Evolutionary conservation across 1,140 invertebrate genomes (phyloP).

Genomic region (Diprion similis): DNA sequence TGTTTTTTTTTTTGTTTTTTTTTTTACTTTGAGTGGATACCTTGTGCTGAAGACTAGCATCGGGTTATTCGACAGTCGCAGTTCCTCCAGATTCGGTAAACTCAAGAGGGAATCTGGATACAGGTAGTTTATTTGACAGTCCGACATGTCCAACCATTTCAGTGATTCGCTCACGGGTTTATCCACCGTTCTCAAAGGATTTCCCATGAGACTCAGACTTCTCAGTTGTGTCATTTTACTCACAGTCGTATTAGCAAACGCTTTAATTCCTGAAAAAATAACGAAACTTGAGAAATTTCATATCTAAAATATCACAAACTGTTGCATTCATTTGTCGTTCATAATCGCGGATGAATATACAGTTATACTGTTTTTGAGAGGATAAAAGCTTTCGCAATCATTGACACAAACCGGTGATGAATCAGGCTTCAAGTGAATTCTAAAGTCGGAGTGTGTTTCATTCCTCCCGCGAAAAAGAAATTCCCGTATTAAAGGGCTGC

Average conservation of each 20-base stretch:
- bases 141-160: constrained; percentile 49
- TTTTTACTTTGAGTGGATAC: constrained; percentile 19
- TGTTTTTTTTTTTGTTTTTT: background rate
- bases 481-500: background rate
- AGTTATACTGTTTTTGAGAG: background rate
- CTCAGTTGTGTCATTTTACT: constrained; percentile 40
- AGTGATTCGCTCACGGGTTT: constrained; percentile 42
- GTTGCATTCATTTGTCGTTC: constrained; percentile 16
- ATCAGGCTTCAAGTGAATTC: too few species aligned
- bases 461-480: background rate
- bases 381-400: constrained; percentile 11
- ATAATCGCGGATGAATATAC: constrained; percentile 19
- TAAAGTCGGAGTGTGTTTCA: too few species aligned
- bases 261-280: constrained; percentile 36
- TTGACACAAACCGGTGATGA: background rate
- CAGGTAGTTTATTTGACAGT: constrained; percentile 48
- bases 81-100: constrained; percentile 45
- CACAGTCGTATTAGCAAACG: constrained; percentile 38
- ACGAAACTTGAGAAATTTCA: background rate
- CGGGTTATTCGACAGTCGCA: constrained; percentile 49
- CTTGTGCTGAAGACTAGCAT: constrained; percentile 46
- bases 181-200: constrained; percentile 47
- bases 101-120: constrained; percentile 41
- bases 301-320: background rate
- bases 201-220: constrained; percentile 43